phyloP scores from a whole-genome alignment of 2,888 invertebrate species.

The Pardosa pseudoannulata region DNA sequence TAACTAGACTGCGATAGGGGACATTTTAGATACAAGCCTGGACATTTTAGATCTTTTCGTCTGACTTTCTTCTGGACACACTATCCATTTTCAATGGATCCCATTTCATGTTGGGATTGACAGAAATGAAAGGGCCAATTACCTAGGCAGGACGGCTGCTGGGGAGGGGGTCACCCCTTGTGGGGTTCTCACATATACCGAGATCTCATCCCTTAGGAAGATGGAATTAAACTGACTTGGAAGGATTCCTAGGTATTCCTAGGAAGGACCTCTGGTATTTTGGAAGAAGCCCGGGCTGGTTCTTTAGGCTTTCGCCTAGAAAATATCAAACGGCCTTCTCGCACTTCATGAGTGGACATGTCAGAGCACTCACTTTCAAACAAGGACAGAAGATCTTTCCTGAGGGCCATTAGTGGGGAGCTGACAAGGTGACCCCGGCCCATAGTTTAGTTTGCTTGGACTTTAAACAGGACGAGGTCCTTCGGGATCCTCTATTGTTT shows the following conservation, averaged over 20 bases:
- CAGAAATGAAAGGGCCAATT: neutral
- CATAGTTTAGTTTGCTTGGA: neutral
- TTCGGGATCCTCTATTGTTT: neutral
- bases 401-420: neutral
- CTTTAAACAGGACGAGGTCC: neutral
- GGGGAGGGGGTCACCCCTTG: neutral
- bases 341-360: neutral
- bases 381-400: constrained; percentile 9
- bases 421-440: neutral
- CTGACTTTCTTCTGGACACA: neutral
- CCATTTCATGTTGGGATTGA: neutral
- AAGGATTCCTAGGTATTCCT: neutral
- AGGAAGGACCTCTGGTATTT: neutral
- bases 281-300: neutral
- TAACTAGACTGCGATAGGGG: no score
- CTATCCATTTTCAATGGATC: neutral
- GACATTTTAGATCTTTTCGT: neutral
- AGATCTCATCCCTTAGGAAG: neutral
- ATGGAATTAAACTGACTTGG: neutral
- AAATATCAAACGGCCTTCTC: neutral
- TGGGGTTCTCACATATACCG: neutral
- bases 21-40: no score
- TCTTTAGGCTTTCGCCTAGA: neutral
- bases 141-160: neutral
- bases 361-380: neutral